Evolutionary conservation across 2,113 vertebrate species (phyloP), one percentile per base, ranked within the genome.

Genomic region (Dasyurus viverrinus): DNA sequence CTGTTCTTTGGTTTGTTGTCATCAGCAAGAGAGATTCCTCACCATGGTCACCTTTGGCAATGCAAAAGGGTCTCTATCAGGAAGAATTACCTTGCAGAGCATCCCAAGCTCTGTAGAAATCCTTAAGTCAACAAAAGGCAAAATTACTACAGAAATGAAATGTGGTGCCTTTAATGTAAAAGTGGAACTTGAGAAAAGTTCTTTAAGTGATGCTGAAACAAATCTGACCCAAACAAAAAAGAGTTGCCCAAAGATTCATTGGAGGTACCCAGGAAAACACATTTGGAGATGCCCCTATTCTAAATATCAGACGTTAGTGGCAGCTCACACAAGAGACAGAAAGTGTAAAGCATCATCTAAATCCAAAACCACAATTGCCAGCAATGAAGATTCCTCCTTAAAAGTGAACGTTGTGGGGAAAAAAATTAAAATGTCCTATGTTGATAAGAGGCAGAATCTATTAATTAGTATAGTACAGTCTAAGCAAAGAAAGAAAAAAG

Each of bases 121-220:
- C 1, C 1, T 91, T 91, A 94, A 90, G 10, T 55, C 96, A 92
- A 24, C 93, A 54, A 94, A 89, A 90, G 97, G 96, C 68, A 98
- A 98, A 92, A 97, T 98, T 52, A 98, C 97, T 92, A 98, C 98
- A 89, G 98, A 98, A 89, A 94, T 99, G 11, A 98, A 98, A 97
- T 98, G 95, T 8, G 90, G 92, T 0, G 94, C 94, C 53, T 98
- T 99, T n/a, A 95, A 97, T 6, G 27, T 99, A 6, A 98, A 98
- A 93, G 92, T 99, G 53, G 98, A 99, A 98, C 98, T 99, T 89
- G 98, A 98, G 55, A 98, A 99, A 89, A 94, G 84, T 89, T 89
- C 93, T 95, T 95, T 96, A 22, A 96, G 95, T 90, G 93, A 98
- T 95, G 92, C 96, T 84, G 98, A 96, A 96, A 98, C 95, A 57